Evolutionary conservation across 2,113 vertebrate species (phyloP).

Genomic region (Spilogale gracilis): DNA sequence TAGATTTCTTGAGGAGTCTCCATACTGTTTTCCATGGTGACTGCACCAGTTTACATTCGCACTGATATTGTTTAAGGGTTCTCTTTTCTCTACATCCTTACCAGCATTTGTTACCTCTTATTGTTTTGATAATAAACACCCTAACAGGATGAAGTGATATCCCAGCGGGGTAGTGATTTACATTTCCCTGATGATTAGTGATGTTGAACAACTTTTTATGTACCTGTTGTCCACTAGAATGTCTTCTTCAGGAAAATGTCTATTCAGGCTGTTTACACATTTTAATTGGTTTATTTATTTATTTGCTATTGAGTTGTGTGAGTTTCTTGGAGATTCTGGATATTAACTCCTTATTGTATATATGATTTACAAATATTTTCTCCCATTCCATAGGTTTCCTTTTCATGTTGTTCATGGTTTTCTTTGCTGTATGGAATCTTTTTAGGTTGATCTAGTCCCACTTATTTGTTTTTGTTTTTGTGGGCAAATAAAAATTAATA

Average conservation of each 20-base stretch:
- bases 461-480: background rate
- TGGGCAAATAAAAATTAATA: background rate
- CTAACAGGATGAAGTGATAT: background rate
- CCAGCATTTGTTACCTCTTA: background rate
- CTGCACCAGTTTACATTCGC: background rate
- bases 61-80: background rate
- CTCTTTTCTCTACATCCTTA: background rate
- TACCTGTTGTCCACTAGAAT: background rate
- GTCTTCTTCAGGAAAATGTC: background rate
- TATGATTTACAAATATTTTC: background rate
- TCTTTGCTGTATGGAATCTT: background rate
- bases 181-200: background rate
- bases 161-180: background rate
- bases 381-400: background rate
- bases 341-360: background rate
- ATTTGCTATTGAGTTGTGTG: background rate
- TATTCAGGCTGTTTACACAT: background rate
- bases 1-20: background rate
- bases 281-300: background rate
- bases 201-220: background rate
- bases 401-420: background rate
- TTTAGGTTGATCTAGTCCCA: background rate
- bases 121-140: background rate
- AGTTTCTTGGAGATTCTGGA: background rate
- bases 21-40: background rate